phyloP scores from a whole-genome alignment of 64 coral and sea anemone species.

The Montipora efflorescens region DNA sequence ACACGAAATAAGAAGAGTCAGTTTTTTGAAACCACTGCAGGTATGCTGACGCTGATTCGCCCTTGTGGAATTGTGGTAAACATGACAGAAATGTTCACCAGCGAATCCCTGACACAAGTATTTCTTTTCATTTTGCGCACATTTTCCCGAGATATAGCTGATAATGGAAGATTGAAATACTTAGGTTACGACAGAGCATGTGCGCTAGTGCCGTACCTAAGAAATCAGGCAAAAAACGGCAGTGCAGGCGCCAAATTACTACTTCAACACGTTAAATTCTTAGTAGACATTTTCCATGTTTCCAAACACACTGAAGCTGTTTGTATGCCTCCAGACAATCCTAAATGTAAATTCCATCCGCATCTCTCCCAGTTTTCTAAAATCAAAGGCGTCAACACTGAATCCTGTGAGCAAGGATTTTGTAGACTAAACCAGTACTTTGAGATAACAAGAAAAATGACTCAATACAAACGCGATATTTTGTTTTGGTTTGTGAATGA shows the following conservation, averaged over 20 bases:
- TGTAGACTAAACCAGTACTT: not conserved
- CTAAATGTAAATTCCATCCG: conserved; percentile 51
- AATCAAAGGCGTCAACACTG: conserved; percentile 62
- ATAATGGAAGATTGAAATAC: conserved; percentile 18
- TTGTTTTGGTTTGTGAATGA: not conserved
- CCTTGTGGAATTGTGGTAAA: conserved; percentile 75
- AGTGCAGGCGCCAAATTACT: conserved; percentile 59
- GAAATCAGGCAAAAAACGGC: conserved; percentile 61
- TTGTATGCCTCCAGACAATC: conserved; percentile 78
- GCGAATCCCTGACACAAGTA: conserved; percentile 70
- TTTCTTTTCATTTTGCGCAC: conserved; percentile 70
- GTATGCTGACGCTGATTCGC: not conserved
- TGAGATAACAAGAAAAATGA: not conserved
- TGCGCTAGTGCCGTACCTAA: conserved; percentile 52
- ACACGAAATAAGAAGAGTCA: too few relatives aligned
- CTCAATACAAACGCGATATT: not conserved
- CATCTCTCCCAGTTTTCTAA: conserved; percentile 34
- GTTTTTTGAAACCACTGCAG: too few relatives aligned
- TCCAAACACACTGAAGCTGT: conserved; percentile 75
- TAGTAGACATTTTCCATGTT: conserved; percentile 89
- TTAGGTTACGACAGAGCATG: conserved; percentile 78
- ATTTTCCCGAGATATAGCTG: conserved; percentile 42
- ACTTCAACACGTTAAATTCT: conserved; percentile 48
- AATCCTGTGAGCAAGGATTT: conserved; percentile 75
- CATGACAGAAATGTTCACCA: conserved; percentile 84